Conservation (phyloP, 2,797 vertebrate genomes). For the Propithecus deckenii region DNA sequence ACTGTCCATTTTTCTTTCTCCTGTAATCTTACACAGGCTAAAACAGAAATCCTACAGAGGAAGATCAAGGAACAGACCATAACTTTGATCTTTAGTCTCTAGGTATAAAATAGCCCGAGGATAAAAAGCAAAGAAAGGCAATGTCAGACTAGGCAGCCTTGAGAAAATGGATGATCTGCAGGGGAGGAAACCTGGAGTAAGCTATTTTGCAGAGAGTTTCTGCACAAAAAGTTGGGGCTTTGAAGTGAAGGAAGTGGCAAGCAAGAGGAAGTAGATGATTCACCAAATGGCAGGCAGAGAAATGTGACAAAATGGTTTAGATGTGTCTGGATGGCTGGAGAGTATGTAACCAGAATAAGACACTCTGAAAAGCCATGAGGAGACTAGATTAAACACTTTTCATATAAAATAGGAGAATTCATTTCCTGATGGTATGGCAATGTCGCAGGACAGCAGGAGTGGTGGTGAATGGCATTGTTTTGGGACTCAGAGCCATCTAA, state of each 20-base stretch:
- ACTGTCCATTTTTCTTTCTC: constrained; percentile 46
- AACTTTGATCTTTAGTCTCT: constrained; percentile 70
- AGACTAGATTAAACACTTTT: neutral
- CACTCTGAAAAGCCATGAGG: neutral
- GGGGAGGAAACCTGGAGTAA: neutral
- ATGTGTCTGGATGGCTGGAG: neutral
- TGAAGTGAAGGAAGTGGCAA: constrained; percentile 46
- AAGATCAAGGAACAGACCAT: constrained; percentile 64
- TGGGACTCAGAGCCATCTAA: neutral
- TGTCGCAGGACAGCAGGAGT: neutral
- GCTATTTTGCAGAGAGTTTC: constrained; percentile 51
- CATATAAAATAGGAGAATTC: neutral
- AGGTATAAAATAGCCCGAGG: constrained; percentile 60
- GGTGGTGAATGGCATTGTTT: neutral
- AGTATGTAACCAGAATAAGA: neutral
- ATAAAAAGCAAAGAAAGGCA: constrained; percentile 58
- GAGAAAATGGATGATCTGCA: constrained; percentile 35
- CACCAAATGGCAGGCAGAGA: constrained; percentile 13
- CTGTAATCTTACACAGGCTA: neutral
- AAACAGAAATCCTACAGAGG: constrained; percentile 51
- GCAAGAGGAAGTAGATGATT: neutral
- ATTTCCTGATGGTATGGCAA: neutral
- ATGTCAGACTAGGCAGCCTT: neutral
- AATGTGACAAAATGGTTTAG: neutral
- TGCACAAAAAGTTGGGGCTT: constrained; percentile 47